A percentile compares a stretch with the other conserved stretches of the same genome.
phyloP scores from a whole-genome alignment of 2,113 vertebrate species.

The Oxygymnocypris stewartii region DNA sequence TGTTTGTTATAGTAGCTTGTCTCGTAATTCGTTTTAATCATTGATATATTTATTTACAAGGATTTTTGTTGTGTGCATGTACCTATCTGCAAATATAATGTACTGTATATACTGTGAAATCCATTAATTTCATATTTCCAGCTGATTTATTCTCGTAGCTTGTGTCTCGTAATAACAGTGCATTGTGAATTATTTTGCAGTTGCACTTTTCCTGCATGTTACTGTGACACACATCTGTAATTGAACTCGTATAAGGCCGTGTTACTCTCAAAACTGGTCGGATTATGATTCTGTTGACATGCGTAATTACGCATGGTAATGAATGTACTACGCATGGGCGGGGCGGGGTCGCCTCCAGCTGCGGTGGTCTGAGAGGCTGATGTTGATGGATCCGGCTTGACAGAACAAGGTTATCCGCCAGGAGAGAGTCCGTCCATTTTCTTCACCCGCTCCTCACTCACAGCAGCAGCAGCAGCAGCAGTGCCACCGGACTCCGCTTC shows the following conservation, averaged over 20 bases:
- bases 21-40: background rate
- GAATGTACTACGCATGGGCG: conserved; percentile 57
- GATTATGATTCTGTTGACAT: conserved; percentile 32
- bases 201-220: background rate
- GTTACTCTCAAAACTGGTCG: conserved; percentile 4
- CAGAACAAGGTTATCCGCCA: conserved; percentile 80
- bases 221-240: conserved; percentile 8
- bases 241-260: background rate
- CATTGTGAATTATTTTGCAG: background rate
- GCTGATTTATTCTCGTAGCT: background rate
- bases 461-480: background rate
- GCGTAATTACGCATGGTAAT: conserved; percentile 6
- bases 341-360: conserved; percentile 70
- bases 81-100: background rate
- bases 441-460: background rate
- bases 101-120: background rate
- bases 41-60: background rate
- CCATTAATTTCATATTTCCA: background rate
- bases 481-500: background rate
- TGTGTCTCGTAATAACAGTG: background rate
- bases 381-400: conserved; percentile 80
- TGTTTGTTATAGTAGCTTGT: too few relatives aligned
- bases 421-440: conserved; percentile 67
- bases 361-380: conserved; percentile 59
- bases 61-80: background rate